These are phyloP conservation scores for Pseudorhiza aurosa DNA, from an alignment of 30 jellyfish, hydroid and myxozoan genomes.

Conservation along the genomic window DNA sequence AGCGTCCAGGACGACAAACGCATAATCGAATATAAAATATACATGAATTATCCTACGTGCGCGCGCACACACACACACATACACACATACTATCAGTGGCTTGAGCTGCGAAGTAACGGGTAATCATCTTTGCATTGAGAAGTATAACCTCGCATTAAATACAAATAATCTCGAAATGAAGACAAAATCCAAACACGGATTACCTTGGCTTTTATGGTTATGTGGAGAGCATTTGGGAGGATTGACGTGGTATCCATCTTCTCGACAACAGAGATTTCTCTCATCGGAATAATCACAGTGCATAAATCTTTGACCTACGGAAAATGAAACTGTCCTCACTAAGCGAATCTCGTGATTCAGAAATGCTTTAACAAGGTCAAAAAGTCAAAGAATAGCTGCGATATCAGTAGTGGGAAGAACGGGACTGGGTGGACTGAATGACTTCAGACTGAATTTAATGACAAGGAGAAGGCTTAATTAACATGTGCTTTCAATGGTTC, in stretches of 20 bases:
- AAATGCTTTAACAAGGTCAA: background rate
- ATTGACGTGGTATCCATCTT: slow-evolving; percentile 85
- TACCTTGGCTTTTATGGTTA: slow-evolving; percentile 91
- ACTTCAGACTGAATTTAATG: too few species aligned
- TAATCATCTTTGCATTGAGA: background rate
- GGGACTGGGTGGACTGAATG: too few species aligned
- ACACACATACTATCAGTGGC: too few species aligned
- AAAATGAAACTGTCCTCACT: background rate
- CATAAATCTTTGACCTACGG: slow-evolving; percentile 83
- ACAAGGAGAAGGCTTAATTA: too few species aligned
- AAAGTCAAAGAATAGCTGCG: too few species aligned
- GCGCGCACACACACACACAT: too few species aligned
- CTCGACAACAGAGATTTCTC: slow-evolving; percentile 94
- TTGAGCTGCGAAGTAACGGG: too few species aligned
- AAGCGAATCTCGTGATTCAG: background rate
- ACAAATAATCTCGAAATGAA: background rate
- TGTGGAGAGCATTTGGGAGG: slow-evolving; percentile 89
- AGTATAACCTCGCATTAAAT: background rate
- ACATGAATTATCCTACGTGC: too few species aligned
- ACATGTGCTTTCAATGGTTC: too few species aligned
- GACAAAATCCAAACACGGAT: background rate
- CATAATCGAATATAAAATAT: too few species aligned
- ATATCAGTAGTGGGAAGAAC: too few species aligned
- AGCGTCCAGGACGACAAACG: too few species aligned
- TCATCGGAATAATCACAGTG: slow-evolving; percentile 85